Percentiles rank a stretch among this genome's conserved stretches.
phyloP scores from a whole-genome alignment of 2,113 vertebrate species.

The Pachyramphus minor region DNA sequence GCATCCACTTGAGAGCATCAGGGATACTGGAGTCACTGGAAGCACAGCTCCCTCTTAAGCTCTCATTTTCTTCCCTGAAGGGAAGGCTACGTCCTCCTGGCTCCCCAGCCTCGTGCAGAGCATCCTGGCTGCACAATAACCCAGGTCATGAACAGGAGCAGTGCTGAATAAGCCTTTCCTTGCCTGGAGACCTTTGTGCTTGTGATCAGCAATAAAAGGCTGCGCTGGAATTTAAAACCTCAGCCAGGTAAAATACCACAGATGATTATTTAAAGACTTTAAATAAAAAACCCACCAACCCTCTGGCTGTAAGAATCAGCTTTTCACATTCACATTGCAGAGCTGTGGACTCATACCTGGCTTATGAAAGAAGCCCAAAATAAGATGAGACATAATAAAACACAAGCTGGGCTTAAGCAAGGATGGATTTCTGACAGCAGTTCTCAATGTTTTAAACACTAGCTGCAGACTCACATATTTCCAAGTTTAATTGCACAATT shows the following conservation, averaged over 20 bases:
- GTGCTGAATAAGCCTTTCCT: slow-evolving; percentile 24
- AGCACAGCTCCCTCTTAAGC: neutral
- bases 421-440: slow-evolving; percentile 1
- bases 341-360: neutral
- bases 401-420: neutral
- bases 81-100: neutral
- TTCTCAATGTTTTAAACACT: neutral
- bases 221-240: slow-evolving; percentile 12
- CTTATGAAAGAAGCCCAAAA: slow-evolving; percentile 31
- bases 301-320: neutral
- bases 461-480: neutral
- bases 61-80: neutral
- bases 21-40: neutral
- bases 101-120: neutral
- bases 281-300: neutral
- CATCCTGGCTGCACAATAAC: neutral
- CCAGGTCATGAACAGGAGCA: neutral
- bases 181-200: slow-evolving; percentile 15
- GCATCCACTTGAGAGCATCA: neutral
- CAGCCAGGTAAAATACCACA: slow-evolving; percentile 30
- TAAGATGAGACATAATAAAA: slow-evolving; percentile 30
- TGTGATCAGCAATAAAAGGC: slow-evolving; percentile 40
- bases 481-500: neutral
- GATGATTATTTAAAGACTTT: slow-evolving; percentile 46
- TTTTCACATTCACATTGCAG: neutral